Conservation (phyloP, 2,888 invertebrate species). For the Mesorhabditis spiculigera region DNA sequence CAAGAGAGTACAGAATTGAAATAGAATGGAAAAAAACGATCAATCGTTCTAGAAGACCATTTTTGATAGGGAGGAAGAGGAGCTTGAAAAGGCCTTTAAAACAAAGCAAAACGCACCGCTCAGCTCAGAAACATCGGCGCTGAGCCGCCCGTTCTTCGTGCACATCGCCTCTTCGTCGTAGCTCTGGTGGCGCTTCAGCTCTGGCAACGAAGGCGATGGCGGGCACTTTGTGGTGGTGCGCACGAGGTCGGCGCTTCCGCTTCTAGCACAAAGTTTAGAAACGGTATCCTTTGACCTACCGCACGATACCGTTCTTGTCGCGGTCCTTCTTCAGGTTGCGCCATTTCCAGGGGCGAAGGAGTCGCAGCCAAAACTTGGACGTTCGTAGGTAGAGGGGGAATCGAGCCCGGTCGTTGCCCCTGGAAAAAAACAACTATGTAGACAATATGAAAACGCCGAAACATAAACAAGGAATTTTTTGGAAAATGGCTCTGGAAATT, state of each 20-base stretch:
- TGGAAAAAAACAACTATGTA: neutral
- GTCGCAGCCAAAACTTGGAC: slow-evolving; percentile 52
- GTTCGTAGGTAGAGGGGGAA: slow-evolving; percentile 15
- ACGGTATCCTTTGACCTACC: neutral
- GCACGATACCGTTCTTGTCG: neutral
- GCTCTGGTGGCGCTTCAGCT: neutral
- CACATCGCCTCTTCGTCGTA: neutral
- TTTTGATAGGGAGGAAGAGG: no score
- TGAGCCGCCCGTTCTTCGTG: no score
- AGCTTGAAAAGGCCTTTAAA: no score
- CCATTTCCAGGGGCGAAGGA: slow-evolving; percentile 57
- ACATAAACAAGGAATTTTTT: no score
- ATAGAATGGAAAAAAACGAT: no score
- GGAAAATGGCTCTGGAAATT: no score
- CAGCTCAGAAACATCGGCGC: no score
- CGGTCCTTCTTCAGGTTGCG: slow-evolving; percentile 23
- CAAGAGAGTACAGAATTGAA: no score
- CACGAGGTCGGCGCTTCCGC: neutral
- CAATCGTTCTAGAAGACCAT: no score
- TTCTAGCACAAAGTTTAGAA: neutral
- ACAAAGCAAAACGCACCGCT: no score
- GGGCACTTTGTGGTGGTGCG: neutral
- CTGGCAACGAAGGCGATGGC: slow-evolving; percentile 3
- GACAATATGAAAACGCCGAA: no score
- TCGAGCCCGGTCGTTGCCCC: neutral